These are phyloP conservation scores for Chalcis sispes DNA, from an alignment of 2,888 invertebrate species.

Conservation along the genomic window DNA sequence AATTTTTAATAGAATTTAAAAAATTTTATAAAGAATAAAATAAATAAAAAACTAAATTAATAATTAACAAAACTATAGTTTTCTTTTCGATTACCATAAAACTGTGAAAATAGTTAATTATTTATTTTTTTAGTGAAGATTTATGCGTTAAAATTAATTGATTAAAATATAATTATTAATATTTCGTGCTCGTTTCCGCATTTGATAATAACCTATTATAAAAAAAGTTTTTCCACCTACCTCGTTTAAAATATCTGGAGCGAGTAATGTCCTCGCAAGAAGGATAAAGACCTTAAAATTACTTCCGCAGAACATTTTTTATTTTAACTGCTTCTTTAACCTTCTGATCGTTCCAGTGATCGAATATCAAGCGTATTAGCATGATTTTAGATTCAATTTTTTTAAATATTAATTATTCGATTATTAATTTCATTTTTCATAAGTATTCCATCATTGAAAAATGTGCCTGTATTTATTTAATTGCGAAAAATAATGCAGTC, in stretches of 20 bases:
- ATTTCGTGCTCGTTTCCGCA: background rate
- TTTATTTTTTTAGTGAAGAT: too few relatives aligned
- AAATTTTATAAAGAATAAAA: too few relatives aligned
- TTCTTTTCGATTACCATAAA: too few relatives aligned
- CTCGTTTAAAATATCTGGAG: constrained; percentile 57
- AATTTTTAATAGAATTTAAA: too few relatives aligned
- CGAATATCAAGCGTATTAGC: constrained; percentile 42
- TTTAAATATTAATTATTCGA: background rate
- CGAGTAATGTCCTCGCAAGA: constrained; percentile 53
- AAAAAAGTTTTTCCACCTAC: constrained; percentile 23
- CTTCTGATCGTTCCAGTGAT: constrained; percentile 56
- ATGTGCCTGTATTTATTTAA: too few relatives aligned
- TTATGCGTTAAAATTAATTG: too few relatives aligned
- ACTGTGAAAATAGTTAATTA: too few relatives aligned
- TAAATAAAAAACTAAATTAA: too few relatives aligned
- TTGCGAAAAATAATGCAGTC: too few relatives aligned
- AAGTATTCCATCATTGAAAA: background rate
- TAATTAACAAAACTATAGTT: too few relatives aligned
- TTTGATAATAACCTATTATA: too few relatives aligned
- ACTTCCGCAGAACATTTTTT: constrained; percentile 49
- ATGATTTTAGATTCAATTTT: constrained; percentile 1
- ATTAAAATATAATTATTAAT: too few relatives aligned
- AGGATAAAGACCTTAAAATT: constrained; percentile 35
- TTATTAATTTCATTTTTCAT: background rate
- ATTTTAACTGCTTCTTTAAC: constrained; percentile 54